Evolutionary conservation across 1,140 invertebrate genomes (phyloP).

Genomic region (Drosophila micromelanica): DNA sequence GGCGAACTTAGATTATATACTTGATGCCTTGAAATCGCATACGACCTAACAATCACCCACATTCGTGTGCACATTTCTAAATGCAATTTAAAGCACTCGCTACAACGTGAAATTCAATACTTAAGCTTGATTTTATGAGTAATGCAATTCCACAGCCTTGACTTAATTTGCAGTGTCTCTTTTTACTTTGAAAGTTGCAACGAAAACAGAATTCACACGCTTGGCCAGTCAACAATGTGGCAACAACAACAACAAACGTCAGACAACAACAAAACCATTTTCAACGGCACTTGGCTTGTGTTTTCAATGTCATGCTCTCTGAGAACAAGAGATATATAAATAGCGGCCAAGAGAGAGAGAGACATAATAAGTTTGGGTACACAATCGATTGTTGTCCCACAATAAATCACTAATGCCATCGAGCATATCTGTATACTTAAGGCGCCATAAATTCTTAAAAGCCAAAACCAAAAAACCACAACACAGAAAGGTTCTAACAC

Average conservation of each 20-base stretch:
- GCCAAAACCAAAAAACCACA: conserved; percentile 25
- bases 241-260: conserved; percentile 19
- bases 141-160: conserved; percentile 66
- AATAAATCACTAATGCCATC: conserved; percentile 81
- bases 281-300: conserved; percentile 51
- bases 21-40: conserved; percentile 42
- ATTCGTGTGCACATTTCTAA: conserved; percentile 29
- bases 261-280: conserved; percentile 48
- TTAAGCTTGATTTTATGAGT: conserved; percentile 54
- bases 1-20: background rate
- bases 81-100: conserved; percentile 56
- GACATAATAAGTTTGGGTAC: conserved; percentile 12
- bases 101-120: conserved; percentile 59
- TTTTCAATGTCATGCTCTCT: conserved; percentile 68
- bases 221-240: conserved; percentile 41
- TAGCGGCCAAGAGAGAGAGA: conserved; percentile 5
- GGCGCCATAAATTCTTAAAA: conserved; percentile 71
- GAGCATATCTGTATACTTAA: conserved; percentile 70
- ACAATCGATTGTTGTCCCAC: conserved; percentile 71
- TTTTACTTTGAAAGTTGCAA: conserved; percentile 80
- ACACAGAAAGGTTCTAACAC: conserved; percentile 70
- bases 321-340: conserved; percentile 14
- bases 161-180: conserved; percentile 73
- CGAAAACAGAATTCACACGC: conserved; percentile 79
- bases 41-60: conserved; percentile 57